Base-by-base conservation (phyloP, 2,113 vertebrate genomes). In the Eurypyga helias region DNA sequence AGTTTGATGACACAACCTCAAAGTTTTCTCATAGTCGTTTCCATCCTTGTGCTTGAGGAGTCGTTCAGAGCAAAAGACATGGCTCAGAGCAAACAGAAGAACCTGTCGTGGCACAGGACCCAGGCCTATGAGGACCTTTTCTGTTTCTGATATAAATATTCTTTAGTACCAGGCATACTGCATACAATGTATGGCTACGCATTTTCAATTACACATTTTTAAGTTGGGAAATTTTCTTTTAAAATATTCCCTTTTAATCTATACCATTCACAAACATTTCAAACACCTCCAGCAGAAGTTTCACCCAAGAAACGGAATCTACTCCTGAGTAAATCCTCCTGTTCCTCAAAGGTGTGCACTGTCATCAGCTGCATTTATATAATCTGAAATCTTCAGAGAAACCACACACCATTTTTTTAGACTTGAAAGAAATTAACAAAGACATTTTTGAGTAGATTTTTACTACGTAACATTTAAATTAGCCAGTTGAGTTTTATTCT, bases 91-190 rank as follows among this genome's bases (percentile, higher is more conserved):
- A 46, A 87, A 83, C 15, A 48, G 26, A 76, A 55, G 23, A 46
- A 41, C 7, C 17, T 15, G 19, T 41, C 66, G 51, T 0, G 0
- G 81, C 1, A 2, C 33, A 71, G 23, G 34, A 45, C 85, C n/a
- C 70, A 79, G 20, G 17, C 87, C 46, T 16, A 4, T 7, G 19
- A 54, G 26, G 19, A 28, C 57, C 12, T 70, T 31, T 23, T 29
- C 28, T 1, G 2, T 29, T 71, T 83, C 46, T 10, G 7, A 49
- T 49, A 21, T 61, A 81, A 77, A 66, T 46, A 81, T 54, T 62
- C 18, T 34, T 62, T 29, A 80, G 11, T 20, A 65, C 2, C 36
- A 83, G 31, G 7, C 9, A 54, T 9, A 11, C 6, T 79, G 13
- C 8, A 84, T 5, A 52, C 9, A 36, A 23, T 6, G 11, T 38